Evolutionary conservation across 2,797 vertebrate species (phyloP).

Genomic region (Oceanodroma leucorhoa): DNA sequence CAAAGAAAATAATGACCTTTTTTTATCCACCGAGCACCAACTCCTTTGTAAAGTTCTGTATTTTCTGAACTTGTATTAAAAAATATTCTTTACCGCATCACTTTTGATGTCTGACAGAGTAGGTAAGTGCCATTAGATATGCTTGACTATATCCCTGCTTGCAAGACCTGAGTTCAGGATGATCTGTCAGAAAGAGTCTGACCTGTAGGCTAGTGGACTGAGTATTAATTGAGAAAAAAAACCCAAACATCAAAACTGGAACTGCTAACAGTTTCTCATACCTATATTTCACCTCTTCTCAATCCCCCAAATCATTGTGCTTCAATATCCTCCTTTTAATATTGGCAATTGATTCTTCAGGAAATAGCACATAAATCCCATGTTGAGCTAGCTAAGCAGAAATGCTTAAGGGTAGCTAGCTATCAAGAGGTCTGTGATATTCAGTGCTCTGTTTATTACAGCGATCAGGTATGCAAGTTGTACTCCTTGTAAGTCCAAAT

Average conservation of each 20-base stretch:
- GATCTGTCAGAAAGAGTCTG: not conserved
- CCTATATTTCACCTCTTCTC: not conserved
- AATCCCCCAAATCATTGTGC: not conserved
- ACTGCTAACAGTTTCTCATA: not conserved
- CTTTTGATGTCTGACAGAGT: not conserved
- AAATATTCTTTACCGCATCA: not conserved
- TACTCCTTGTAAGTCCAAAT: not conserved
- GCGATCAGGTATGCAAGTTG: not conserved
- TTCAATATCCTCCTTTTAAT: not conserved
- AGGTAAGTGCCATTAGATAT: not conserved
- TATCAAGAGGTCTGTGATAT: not conserved
- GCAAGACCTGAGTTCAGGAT: not conserved
- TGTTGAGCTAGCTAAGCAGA: not conserved
- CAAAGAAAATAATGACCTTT: not conserved
- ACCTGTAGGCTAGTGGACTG: not conserved
- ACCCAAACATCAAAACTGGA: not conserved
- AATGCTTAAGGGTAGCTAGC: not conserved
- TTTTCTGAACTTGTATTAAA: not conserved
- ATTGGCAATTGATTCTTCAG: not conserved
- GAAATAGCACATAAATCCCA: not conserved
- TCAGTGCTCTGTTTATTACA: not conserved
- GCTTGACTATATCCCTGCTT: not conserved
- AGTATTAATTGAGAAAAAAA: not conserved
- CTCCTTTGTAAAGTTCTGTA: not conserved
- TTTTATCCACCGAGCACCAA: not conserved